These are phyloP conservation scores for Rhinatrema bivittatum DNA, from an alignment of 2,797 vertebrate genomes.

Conservation along the genomic window DNA sequence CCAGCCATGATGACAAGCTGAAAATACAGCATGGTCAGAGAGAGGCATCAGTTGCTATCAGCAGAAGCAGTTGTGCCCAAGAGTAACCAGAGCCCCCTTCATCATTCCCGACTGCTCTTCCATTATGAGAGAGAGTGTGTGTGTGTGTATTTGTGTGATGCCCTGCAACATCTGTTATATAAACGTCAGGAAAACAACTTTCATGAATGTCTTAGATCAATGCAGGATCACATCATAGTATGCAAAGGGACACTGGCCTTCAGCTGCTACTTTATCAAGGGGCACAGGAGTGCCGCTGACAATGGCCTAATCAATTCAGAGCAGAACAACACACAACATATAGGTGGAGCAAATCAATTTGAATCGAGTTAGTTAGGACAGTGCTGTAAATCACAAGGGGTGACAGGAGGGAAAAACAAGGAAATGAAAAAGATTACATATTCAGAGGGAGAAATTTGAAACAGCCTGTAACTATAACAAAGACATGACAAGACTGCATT, in stretches of 20 bases:
- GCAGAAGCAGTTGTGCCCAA: slow-evolving; percentile 15
- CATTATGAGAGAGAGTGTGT: background rate
- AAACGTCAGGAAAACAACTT: slow-evolving; percentile 43
- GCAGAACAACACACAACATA: background rate
- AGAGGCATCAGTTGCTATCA: slow-evolving; percentile 43
- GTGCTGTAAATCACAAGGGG: too few species aligned
- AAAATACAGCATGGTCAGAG: slow-evolving; percentile 73
- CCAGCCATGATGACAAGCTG: slow-evolving; percentile 98
- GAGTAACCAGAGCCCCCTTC: slow-evolving; percentile 32
- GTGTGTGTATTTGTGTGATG: background rate
- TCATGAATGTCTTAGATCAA: slow-evolving; percentile 24
- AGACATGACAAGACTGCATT: too few species aligned
- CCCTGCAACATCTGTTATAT: slow-evolving; percentile 47
- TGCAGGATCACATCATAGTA: background rate
- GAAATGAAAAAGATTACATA: too few species aligned
- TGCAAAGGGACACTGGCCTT: slow-evolving; percentile 5
- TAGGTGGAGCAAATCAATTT: background rate
- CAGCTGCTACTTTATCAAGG: slow-evolving; percentile 8
- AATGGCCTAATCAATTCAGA: slow-evolving; percentile 18
- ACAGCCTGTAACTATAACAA: too few species aligned
- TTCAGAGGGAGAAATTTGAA: too few species aligned
- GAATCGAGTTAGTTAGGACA: too few species aligned
- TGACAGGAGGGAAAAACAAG: too few species aligned
- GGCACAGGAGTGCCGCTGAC: slow-evolving; percentile 2
- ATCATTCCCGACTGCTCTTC: slow-evolving; percentile 25